Evolutionary conservation across 2,113 vertebrate species (phyloP).

Genomic region (Apeltes quadracus): DNA sequence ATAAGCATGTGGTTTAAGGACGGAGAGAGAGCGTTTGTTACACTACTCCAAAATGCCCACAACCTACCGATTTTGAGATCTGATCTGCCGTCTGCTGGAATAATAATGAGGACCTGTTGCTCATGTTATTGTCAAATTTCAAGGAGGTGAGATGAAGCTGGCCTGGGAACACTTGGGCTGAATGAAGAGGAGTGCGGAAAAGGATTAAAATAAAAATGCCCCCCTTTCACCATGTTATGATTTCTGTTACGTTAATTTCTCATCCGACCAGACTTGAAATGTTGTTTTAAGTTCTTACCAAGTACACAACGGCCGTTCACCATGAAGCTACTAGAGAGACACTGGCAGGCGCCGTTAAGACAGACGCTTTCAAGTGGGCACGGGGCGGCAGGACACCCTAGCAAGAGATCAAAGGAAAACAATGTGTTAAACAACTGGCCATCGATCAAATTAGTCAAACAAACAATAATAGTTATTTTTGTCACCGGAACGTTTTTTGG

Average conservation of each 20-base stretch:
- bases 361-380: slow-evolving; percentile 72
- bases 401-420: slow-evolving; percentile 3
- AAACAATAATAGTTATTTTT: background rate
- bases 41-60: background rate
- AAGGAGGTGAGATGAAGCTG: slow-evolving; percentile 56
- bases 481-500: background rate
- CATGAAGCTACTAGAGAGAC: slow-evolving; percentile 69
- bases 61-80: slow-evolving; percentile 66
- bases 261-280: background rate
- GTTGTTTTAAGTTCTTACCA: slow-evolving; percentile 53
- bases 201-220: background rate
- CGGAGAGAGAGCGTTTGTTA: background rate
- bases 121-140: slow-evolving; percentile 60
- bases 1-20: slow-evolving; percentile 11
- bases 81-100: slow-evolving; percentile 47
- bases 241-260: background rate
- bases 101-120: slow-evolving; percentile 52
- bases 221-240: background rate
- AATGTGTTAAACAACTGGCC: background rate
- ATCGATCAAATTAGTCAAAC: background rate
- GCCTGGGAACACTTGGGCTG: slow-evolving; percentile 79
- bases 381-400: slow-evolving; percentile 66
- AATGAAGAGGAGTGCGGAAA: slow-evolving; percentile 5
- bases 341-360: slow-evolving; percentile 71
- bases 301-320: slow-evolving; percentile 47